A percentile compares a stretch with the other conserved stretches of the same genome.
These are phyloP conservation scores for Actinia tenebrosa DNA, from an alignment of 64 coral and sea anemone species.

Conservation along the genomic window DNA sequence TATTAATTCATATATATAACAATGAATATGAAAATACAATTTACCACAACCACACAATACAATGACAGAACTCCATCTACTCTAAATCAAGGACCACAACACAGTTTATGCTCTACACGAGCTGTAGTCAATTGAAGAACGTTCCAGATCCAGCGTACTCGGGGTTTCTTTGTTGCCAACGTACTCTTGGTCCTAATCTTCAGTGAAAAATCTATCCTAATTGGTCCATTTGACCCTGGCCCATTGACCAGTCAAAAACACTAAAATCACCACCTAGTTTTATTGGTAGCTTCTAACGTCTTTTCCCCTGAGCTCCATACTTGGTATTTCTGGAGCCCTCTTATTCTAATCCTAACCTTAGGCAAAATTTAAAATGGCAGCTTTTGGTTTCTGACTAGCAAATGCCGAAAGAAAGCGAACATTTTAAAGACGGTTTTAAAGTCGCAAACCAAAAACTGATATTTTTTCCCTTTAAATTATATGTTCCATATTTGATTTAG, in stretches of 20 bases:
- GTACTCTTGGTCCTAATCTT: background rate
- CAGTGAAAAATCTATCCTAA: background rate
- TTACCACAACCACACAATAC: background rate
- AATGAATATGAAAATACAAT: no score
- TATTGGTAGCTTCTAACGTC: background rate
- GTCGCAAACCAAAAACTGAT: background rate
- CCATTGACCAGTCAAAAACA: slow-evolving; percentile 7
- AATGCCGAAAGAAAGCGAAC: background rate
- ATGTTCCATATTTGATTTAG: background rate
- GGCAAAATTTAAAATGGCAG: background rate
- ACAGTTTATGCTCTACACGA: background rate
- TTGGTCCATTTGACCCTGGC: slow-evolving; percentile 6
- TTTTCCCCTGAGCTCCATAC: background rate
- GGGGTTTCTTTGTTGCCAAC: background rate
- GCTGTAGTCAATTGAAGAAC: background rate
- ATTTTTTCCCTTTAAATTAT: no score
- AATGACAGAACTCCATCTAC: background rate
- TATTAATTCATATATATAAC: no score
- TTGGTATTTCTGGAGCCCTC: slow-evolving; percentile 2
- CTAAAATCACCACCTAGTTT: background rate
- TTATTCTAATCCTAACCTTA: background rate
- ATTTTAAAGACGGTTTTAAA: background rate
- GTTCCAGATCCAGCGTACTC: background rate
- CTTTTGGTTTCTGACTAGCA: background rate
- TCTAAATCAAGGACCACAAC: background rate